phyloP scores from a whole-genome alignment of 1,140 invertebrate species.

The Wasmannia auropunctata region DNA sequence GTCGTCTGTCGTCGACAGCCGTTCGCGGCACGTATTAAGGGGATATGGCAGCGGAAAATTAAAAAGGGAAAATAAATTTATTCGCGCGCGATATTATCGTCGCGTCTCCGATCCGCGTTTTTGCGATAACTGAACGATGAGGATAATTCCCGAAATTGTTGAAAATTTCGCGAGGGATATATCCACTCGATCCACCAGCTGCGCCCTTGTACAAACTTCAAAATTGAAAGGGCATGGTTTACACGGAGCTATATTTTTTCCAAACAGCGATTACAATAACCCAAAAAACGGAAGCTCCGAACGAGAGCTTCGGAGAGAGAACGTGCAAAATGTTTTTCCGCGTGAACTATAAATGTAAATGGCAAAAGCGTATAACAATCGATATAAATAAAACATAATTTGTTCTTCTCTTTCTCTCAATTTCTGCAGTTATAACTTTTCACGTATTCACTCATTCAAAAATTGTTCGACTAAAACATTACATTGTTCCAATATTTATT shows the following conservation, averaged over 20 bases:
- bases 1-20: constrained; percentile 30
- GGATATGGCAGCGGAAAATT: neutral
- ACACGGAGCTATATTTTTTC: constrained; percentile 5
- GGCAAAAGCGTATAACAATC: constrained; percentile 5
- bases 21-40: neutral
- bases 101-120: neutral
- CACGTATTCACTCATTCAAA: neutral
- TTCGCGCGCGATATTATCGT: neutral
- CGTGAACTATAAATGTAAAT: neutral
- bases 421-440: constrained; percentile 10
- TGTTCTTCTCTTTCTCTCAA: neutral
- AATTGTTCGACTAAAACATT: neutral
- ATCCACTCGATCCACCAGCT: neutral
- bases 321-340: constrained; percentile 22
- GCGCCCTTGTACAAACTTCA: neutral
- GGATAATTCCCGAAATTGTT: neutral
- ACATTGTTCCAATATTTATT: neutral
- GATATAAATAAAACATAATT: constrained; percentile 11
- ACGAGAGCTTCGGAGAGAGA: constrained; percentile 2
- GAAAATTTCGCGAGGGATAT: neutral
- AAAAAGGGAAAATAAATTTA: constrained; percentile 26
- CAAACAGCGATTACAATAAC: neutral
- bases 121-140: constrained; percentile 1
- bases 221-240: constrained; percentile 6
- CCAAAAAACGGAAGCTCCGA: neutral